phyloP scores from a whole-genome alignment of 2,888 invertebrate species.

The Tetragonula carbonaria region DNA sequence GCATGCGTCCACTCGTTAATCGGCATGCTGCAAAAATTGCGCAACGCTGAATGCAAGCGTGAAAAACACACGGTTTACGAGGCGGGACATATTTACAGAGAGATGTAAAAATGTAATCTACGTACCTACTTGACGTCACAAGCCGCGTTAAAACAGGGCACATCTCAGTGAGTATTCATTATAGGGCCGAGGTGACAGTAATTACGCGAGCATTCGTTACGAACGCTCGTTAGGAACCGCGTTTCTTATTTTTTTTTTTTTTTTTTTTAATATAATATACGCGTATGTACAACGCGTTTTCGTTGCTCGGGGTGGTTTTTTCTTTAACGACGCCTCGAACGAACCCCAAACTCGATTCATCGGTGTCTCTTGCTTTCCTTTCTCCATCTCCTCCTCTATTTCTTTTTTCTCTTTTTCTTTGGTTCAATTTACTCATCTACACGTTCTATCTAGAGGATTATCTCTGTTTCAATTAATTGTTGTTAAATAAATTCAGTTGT shows the following conservation, averaged over 20 bases:
- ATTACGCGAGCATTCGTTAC: slow-evolving; percentile 68
- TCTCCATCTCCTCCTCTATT: not conserved
- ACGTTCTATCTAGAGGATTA: not conserved
- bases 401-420: not conserved
- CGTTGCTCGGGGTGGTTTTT: not conserved
- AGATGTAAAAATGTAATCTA: slow-evolving; percentile 75
- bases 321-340: slow-evolving; percentile 12
- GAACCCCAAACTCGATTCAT: slow-evolving; percentile 22
- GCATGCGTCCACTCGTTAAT: slow-evolving; percentile 32
- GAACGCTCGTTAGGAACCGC: slow-evolving; percentile 52
- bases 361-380: not conserved
- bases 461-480: not conserved
- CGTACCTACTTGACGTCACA: slow-evolving; percentile 84
- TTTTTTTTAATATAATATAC: not conserved
- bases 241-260: not conserved
- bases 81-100: slow-evolving; percentile 63
- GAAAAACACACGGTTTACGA: slow-evolving; percentile 1
- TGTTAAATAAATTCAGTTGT: not conserved
- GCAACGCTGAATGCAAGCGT: not conserved
- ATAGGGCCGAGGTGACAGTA: slow-evolving; percentile 73
- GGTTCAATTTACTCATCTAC: not conserved
- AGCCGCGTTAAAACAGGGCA: slow-evolving; percentile 84
- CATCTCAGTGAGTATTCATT: slow-evolving; percentile 83
- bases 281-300: slow-evolving; percentile 11
- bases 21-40: slow-evolving; percentile 33